Base-by-base conservation (phyloP, 2,797 vertebrate genomes). In the Aplochiton taeniatus region DNA sequence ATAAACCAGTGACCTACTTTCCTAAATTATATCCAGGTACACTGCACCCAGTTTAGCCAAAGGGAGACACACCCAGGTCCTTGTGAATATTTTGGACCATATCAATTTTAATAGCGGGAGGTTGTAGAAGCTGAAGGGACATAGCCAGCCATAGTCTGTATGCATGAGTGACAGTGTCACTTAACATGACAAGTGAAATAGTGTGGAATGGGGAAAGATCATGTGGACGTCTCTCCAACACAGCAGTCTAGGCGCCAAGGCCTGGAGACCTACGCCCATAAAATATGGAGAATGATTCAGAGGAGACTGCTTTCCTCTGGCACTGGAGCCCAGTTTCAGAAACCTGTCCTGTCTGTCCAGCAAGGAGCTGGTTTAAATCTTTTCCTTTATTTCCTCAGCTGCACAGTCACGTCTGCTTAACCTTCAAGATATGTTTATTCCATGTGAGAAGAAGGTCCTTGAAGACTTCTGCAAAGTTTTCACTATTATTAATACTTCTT, bases 131-230 rank as follows among this genome's bases (percentile, higher is more conserved):
- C 47, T 59, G 46, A 63, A 82, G 70, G 73, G 66, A 74, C 41
- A 62, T 8, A 61, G 63, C 67, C 64, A 71, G 67, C 62, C n/a
- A n/a, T 7, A 3, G 54, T 67, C 62, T 62, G 82, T 69, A 65
- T 70, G 70, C 76, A 65, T 56, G 76, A 85, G 73, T 78, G 63
- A 75, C 57, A 65, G 61, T 53, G 60, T 57, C 51, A 56, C 47
- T 66, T 68, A 68, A 80, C 56, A 72, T 65, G 64, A 67, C 31
- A 0, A 14, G 54, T 61, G 76, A 78, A 85, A 69, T 54, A 17
- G 69, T 69, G 72, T 66, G 14, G 53, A 64, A 48, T 31, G 50
- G 56, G 43, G 11, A 74, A 31, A 70, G 56, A 69, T 61, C 72
- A 65, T 72, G 67, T 62, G 63, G 59, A 61, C 49, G 44, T 61